Base-by-base conservation (phyloP, 2,797 vertebrate species). In the Lepidocolaptes lacrymiger region DNA sequence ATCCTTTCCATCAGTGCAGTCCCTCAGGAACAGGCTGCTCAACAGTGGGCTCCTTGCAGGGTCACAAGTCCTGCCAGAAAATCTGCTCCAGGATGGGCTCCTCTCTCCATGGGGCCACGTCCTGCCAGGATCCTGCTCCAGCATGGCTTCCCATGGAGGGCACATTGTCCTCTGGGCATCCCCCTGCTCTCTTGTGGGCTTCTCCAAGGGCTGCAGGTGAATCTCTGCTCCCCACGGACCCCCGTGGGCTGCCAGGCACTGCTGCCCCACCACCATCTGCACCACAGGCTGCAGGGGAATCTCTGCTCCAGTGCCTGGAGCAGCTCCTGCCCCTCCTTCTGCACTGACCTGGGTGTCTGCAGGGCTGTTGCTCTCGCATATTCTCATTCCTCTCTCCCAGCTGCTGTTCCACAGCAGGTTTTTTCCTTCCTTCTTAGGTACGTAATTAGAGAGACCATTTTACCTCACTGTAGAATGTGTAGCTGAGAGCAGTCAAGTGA, bases 1-100 rank as follows among this genome's bases (percentile, higher is more conserved):
- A 37, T n/a, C 27, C 11, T 27, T 43, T 19, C 23, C 37, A 23
- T 0, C 0, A 12, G 0, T 61, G 48, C 49, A 76, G 23, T 28
- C 28, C 51, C 28, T 59, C 39, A 59, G 64, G 58, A 46, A 20
- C 12, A 30, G 24, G 37, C 28, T 52, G 37, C 37, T 71, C 51
- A 58, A 39, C 8, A 3, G 23, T 13, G 14, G 16, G 4, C 4
- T 9, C 12, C 10, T 8, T 32, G 22, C 1, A 0, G 9, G 14
- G 14, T 48, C 39, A 27, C 21, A 48, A 46, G 55, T 30, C 43
- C 63, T 49, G 48, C 9, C 32, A 43, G 17, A 12, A 51, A 32
- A 27, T 4, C 49, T 56, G 18, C 18, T 72, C 34, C 73, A 41
- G 10, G 0, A 0, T 32, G n/a, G 26, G 12, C 14, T 73, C 2